Base-by-base conservation (phyloP, 53 echinoderm and acorn worm genomes). In the Paracentrotus lividus region DNA sequence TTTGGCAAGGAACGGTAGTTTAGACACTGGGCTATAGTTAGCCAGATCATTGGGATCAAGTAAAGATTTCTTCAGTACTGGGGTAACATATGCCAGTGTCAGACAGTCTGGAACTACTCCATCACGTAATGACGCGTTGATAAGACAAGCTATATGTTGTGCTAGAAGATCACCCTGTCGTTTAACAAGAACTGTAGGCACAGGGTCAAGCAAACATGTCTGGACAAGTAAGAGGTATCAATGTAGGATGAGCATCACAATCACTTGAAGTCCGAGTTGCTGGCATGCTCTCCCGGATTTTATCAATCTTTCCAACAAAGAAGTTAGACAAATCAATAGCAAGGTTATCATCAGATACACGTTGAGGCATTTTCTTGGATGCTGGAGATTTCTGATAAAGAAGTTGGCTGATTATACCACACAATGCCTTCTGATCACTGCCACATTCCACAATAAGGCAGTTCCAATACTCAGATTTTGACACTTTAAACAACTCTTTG, bases 11-110 rank as follows among this genome's bases (percentile, higher is more conserved):
- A 60, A 88, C 0, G 88, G 88, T 60, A 88, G 36, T 40, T 88
- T 88, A n/a, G n/a, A 88, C 60, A 60, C 60, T 38, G 88, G 88
- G 33, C 60, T 36, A 88, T 60, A 88, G 88, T 56, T 88, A 4
- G 5, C 42, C 60, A 88, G 60, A 56, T 59, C 42, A 88, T 88
- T 59, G 16, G 38, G 58, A 59, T 88, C 61, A 88, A 88, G 88
- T 59, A 40, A 38, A 33, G 88, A 59, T 42, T 88, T 88, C 88
- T 88, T 88, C 33, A 58, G 5, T 14, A 88, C 59, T 2, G 88
- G 88, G 24, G 88, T 88, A 38, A 88, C 88, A 60, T 59, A 38
- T 15, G 88, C 88, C 31, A 59, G 40, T n/a, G 59, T 88, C 60
- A 88, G 31, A 27, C 38, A 40, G 59, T 59, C 88, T 0, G 61